Evolutionary conservation across 2,113 vertebrate genomes (phyloP).

Genomic region (Symphodus melops): DNA sequence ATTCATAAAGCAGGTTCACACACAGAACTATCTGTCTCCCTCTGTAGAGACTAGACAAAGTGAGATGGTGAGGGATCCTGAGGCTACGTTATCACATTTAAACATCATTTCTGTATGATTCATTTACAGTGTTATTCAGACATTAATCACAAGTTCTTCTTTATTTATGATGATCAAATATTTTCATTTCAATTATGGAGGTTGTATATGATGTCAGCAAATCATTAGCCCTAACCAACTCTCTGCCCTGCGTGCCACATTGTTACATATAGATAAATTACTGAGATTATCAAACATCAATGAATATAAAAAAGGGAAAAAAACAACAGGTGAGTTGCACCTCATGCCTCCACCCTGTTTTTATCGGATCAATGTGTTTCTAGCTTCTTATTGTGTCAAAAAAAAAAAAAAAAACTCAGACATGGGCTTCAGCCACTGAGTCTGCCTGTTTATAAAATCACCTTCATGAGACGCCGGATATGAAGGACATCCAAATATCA

Average conservation of each 20-base stretch:
- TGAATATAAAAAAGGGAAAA: no score
- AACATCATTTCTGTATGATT: constrained; percentile 13
- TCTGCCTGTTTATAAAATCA: constrained; percentile 23
- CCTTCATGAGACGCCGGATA: constrained; percentile 9
- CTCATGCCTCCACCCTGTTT: background rate
- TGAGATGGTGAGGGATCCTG: constrained; percentile 3
- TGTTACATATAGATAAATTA: no score
- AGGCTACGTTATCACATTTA: background rate
- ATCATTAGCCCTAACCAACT: no score
- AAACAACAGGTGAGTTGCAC: constrained; percentile 9
- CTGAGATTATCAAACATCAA: no score
- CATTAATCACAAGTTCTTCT: background rate
- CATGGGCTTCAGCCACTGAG: background rate
- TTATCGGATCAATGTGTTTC: background rate
- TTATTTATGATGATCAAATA: no score
- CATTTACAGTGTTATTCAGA: background rate
- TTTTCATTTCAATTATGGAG: no score
- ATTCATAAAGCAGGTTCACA: constrained; percentile 60
- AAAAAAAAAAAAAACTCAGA: background rate
- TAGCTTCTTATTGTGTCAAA: background rate
- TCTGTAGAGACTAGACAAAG: background rate
- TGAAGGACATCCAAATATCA: constrained; percentile 59
- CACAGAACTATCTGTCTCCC: constrained; percentile 16
- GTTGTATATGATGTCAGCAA: no score
- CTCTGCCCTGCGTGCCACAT: no score